Percentiles rank a stretch among this genome's conserved stretches.
Conservation (phyloP, 2,797 vertebrate species). For the Mycteria americana region DNA sequence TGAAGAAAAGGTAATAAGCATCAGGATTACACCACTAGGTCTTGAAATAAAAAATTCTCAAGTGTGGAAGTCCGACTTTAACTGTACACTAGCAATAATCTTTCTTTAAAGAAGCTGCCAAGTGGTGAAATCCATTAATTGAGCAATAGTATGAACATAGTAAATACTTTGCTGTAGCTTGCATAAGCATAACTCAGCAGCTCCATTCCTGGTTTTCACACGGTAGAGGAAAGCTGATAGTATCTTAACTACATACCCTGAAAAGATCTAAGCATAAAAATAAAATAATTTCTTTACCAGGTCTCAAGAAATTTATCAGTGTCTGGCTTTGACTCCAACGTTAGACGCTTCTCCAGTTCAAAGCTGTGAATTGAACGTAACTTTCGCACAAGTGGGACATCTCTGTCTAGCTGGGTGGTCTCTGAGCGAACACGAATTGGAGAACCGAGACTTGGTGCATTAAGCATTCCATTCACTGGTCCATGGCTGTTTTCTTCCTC, state of each 20-base stretch:
- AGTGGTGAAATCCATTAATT: neutral
- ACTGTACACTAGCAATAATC: neutral
- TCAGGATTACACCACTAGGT: neutral
- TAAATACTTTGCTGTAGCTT: neutral
- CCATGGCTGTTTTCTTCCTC: constrained; percentile 93
- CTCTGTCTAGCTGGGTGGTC: constrained; percentile 83
- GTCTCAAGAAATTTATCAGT: constrained; percentile 89
- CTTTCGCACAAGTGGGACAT: constrained; percentile 89
- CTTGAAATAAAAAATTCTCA: neutral
- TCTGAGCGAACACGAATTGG: constrained; percentile 89
- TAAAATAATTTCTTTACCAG: constrained; percentile 78
- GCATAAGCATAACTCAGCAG: neutral
- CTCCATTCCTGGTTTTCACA: neutral
- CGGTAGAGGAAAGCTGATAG: neutral
- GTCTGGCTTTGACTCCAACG: constrained; percentile 88
- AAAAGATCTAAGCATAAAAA: neutral
- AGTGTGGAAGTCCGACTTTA: neutral
- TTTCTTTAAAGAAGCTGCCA: neutral
- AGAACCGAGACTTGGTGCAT: constrained; percentile 87
- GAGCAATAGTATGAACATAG: neutral
- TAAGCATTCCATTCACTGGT: constrained; percentile 83
- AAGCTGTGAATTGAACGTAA: constrained; percentile 94
- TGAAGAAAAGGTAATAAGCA: neutral
- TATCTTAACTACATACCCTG: neutral
- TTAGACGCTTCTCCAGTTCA: constrained; percentile 90